Conservation (phyloP, 2,113 vertebrate genomes). For the Oxyura jamaicensis region DNA sequence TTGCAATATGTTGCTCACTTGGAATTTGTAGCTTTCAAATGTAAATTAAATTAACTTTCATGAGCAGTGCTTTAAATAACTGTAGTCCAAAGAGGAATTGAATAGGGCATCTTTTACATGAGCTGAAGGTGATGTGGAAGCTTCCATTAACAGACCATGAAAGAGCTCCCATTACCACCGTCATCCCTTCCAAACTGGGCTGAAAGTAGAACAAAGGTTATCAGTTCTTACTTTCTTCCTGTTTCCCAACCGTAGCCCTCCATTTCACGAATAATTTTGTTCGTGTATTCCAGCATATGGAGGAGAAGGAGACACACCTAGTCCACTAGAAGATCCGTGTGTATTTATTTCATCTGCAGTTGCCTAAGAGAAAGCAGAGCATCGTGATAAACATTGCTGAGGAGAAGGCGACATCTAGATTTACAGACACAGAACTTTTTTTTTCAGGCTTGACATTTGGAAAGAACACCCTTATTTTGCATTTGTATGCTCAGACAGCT, state of each 20-base stretch:
- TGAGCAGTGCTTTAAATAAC: neutral
- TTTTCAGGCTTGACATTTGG: constrained; percentile 46
- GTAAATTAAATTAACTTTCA: neutral
- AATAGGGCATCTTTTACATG: neutral
- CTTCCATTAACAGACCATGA: neutral
- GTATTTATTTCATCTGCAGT: neutral
- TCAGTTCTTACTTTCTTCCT: neutral
- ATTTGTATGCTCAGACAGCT: constrained; percentile 54
- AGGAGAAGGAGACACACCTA: neutral
- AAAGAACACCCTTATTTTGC: constrained; percentile 47
- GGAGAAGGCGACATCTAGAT: constrained; percentile 6
- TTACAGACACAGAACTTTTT: constrained; percentile 32
- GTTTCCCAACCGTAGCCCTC: neutral
- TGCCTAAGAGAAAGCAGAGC: neutral
- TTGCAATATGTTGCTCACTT: neutral
- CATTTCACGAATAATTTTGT: neutral
- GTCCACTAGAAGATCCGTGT: neutral
- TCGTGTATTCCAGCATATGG: neutral
- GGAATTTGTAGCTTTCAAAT: neutral
- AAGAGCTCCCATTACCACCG: neutral
- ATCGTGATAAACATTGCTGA: neutral
- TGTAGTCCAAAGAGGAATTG: neutral
- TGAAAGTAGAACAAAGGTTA: neutral
- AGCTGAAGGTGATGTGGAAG: neutral
- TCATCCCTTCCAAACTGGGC: neutral